A percentile compares a stretch with the other conserved stretches of the same genome.
phyloP scores from a whole-genome alignment of 92 coral and sea anemone genomes.

The Meandrina meandrites region DNA sequence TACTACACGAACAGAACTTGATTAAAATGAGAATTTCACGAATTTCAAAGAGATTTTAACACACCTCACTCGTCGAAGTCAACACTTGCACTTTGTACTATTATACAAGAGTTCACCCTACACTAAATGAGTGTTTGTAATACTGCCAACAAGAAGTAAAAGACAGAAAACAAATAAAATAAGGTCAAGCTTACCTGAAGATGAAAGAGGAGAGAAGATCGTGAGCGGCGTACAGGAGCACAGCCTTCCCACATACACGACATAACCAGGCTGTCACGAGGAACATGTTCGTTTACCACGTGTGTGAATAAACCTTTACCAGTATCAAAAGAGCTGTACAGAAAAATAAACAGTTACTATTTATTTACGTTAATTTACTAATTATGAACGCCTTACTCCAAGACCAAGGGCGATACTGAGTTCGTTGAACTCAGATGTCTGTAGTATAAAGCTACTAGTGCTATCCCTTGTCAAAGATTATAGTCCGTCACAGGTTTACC shows the following conservation, averaged over 20 bases:
- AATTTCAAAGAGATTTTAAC: not conserved
- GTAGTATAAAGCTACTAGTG: not conserved
- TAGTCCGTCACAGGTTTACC: not conserved
- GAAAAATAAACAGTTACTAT: not conserved
- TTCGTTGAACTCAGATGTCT: not conserved
- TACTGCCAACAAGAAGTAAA: not conserved
- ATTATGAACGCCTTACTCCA: not conserved
- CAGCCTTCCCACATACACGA: slow-evolving; percentile 99
- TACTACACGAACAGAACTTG: no score
- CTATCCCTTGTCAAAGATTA: not conserved
- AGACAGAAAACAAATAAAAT: no score
- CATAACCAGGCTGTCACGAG: slow-evolving; percentile 83
- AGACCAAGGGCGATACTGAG: not conserved
- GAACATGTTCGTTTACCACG: slow-evolving; percentile 87
- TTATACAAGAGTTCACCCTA: not conserved
- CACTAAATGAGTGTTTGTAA: not conserved
- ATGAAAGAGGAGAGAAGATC: slow-evolving; percentile 91
- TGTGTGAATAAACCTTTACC: slow-evolving; percentile 85
- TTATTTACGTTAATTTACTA: not conserved
- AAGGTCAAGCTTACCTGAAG: slow-evolving; percentile 64
- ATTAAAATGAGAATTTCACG: not conserved
- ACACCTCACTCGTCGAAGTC: no score
- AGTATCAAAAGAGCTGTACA: slow-evolving; percentile 76
- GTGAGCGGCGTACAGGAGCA: slow-evolving; percentile 90
- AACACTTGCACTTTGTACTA: not conserved